Conservation (phyloP, 2,797 vertebrate species). For the Nyctalus aviator region DNA sequence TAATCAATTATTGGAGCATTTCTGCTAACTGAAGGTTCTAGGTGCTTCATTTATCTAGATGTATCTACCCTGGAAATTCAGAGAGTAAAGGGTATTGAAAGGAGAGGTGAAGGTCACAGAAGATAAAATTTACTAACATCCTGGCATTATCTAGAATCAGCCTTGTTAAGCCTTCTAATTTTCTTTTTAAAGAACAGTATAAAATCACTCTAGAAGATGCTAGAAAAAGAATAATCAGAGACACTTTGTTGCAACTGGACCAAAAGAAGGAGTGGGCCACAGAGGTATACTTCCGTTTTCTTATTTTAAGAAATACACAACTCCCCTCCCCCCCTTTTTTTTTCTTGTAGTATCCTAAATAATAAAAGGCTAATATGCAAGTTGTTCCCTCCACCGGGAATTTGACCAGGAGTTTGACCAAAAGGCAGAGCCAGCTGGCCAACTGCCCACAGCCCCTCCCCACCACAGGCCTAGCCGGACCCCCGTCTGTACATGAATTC, state of each 20-base stretch:
- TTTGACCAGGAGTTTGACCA: no score
- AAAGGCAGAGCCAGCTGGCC: no score
- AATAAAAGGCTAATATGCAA: no score
- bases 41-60: neutral
- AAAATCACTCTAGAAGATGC: constrained; percentile 83
- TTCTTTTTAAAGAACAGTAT: constrained; percentile 87
- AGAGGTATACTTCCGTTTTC: constrained; percentile 86
- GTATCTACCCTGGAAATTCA: neutral
- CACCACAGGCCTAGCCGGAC: fast-evolving
- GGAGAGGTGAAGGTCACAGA: neutral
- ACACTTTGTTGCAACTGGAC: constrained; percentile 81
- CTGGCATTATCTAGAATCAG: neutral
- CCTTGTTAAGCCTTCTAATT: constrained; percentile 60
- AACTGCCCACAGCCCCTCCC: no score
- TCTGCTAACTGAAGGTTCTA: constrained; percentile 4
- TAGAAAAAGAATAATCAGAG: constrained; percentile 84
- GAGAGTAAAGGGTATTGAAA: neutral
- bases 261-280: constrained; percentile 86
- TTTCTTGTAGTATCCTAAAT: neutral
- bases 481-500: no score
- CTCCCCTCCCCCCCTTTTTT: neutral
- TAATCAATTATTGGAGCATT: constrained; percentile 24
- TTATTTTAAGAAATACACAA: neutral
- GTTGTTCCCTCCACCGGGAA: no score
- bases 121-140: constrained; percentile 5